A percentile compares a stretch with the other conserved stretches of the same genome.
phyloP scores from a whole-genome alignment of 2,113 vertebrate genomes.

The Notiomystis cincta region DNA sequence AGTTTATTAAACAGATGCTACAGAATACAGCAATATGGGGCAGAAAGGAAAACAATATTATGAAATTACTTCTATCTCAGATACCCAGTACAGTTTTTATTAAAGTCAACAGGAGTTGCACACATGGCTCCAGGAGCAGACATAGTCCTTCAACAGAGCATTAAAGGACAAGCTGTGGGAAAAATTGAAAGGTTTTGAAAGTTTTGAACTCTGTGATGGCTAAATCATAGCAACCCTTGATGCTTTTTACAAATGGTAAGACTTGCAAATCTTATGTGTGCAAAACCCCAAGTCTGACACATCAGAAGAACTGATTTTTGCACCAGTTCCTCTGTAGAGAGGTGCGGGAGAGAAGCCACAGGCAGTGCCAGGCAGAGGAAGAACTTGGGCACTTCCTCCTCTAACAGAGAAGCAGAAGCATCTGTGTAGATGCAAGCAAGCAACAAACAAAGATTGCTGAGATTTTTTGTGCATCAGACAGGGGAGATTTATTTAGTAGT shows the following conservation, averaged over 20 bases:
- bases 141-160: background rate
- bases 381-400: background rate
- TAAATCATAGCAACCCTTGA: background rate
- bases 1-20: constrained; percentile 53
- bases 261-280: background rate
- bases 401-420: background rate
- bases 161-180: background rate
- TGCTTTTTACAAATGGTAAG: background rate
- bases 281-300: background rate
- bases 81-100: background rate
- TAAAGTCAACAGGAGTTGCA: constrained; percentile 27
- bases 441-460: background rate
- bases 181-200: background rate
- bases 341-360: background rate
- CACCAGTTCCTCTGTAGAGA: background rate
- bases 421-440: background rate
- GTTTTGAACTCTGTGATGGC: background rate
- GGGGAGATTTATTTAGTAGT: background rate
- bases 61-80: constrained; percentile 43
- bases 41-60: constrained; percentile 2
- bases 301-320: background rate
- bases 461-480: background rate
- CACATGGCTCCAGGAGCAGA: background rate
- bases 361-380: background rate
- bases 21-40: constrained; percentile 7